Percentiles rank a stretch among this genome's conserved stretches.
phyloP scores from a whole-genome alignment of 2,113 vertebrate genomes.

The Asarcornis scutulata region DNA sequence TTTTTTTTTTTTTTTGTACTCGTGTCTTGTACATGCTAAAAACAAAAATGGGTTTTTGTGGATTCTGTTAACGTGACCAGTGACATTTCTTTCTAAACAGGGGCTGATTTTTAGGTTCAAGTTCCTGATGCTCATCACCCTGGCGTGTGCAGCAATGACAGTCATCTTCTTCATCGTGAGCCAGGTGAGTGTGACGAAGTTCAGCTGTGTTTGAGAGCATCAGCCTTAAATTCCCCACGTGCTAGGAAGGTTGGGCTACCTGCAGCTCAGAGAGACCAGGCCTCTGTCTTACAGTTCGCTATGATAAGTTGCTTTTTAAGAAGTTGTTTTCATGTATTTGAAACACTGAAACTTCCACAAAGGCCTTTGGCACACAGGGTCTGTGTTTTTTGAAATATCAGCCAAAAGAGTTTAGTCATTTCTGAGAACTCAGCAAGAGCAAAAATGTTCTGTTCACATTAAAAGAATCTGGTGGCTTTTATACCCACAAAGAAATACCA shows the following conservation, averaged over 20 bases:
- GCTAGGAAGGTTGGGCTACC: accelerated
- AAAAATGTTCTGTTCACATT: not conserved
- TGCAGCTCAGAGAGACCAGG: not conserved
- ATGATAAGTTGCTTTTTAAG: not conserved
- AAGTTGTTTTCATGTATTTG: not conserved
- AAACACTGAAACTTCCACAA: not conserved
- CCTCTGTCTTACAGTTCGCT: not conserved
- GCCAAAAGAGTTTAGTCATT: not conserved
- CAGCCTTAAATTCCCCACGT: accelerated
- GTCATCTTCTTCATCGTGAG: constrained; percentile 98
- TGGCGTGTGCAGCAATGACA: constrained; percentile 95
- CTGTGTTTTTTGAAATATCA: not conserved
- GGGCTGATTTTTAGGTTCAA: constrained; percentile 98
- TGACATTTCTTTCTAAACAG: constrained; percentile 73
- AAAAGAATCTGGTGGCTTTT: not conserved
- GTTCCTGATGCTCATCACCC: constrained; percentile 97
- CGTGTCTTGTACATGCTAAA: not conserved
- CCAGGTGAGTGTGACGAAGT: constrained; percentile 81
- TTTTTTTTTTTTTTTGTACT: not conserved
- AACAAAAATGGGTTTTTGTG: constrained; percentile 20
- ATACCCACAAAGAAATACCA: not conserved
- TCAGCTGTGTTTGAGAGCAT: not conserved
- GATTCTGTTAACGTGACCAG: not conserved
- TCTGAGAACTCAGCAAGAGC: not conserved
- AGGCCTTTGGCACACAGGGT: not conserved